Evolutionary conservation across 1,140 invertebrate genomes (phyloP), one percentile per base, ranked within the genome.

Genomic region (Lucilia cuprina): DNA sequence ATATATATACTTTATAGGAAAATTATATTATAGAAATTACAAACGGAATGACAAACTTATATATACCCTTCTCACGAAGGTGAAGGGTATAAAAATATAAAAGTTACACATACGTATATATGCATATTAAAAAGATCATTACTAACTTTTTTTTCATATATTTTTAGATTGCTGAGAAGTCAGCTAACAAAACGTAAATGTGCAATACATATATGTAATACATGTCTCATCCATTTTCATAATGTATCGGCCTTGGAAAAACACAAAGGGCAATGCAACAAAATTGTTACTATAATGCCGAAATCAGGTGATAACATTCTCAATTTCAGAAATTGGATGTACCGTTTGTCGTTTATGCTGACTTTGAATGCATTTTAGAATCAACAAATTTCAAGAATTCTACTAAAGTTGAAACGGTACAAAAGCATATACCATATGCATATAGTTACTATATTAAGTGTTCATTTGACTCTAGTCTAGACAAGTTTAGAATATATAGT

Each of bases 321-420:
- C 84, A 77, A 86, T 82, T 89, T 89, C 85, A 87, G 86, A 84
- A 87, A 89, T 74, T 89, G 85, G 86, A 87, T 77, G 83, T 86
- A 49, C 88, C 89, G 47, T 89, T 90, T 85, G 84, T 87, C 35
- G 86, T 90, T 82, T 90, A 90, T 87, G 87, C 86, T 34, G 88
- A 91, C 87, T 87, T 90, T 74, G 88, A 91, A 88, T 87, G 87
- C 75, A 60, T 89, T 47, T 85, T 88, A n/a, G 65, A 85, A 83
- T 55, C 77, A 19, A 19, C 83, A n/a, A 34, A 83, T 55, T 82
- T 84, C 74, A n/a, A 82, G 82, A 85, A 50, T 83, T 84, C 84
- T 75, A 34, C 14, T 75, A 84, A 83, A 50, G 60, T 82, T 78
- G 77, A 60, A 8, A n/a, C 19, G 21, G 12, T 30, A 9, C 25